Percentiles rank a stretch among this genome's conserved stretches.
Conservation (phyloP, 1,140 invertebrate species). For the Caerostris extrusa region DNA sequence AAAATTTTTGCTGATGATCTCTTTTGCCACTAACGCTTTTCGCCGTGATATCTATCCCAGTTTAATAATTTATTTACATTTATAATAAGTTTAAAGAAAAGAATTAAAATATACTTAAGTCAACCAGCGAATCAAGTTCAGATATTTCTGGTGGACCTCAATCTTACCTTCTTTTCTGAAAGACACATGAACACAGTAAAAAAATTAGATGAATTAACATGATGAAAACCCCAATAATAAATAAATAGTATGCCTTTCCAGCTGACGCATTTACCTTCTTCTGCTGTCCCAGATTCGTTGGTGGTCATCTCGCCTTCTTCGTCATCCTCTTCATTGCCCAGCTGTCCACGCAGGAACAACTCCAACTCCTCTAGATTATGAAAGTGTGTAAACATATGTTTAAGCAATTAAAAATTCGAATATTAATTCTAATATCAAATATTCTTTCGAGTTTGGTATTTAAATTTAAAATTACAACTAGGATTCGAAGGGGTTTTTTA, state of each 20-base stretch:
- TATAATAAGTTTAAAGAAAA: no score
- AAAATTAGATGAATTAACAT: background rate
- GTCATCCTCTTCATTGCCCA: constrained; percentile 92
- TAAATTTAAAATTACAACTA: no score
- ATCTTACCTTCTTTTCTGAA: background rate
- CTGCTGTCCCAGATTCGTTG: constrained; percentile 3
- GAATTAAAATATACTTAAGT: no score
- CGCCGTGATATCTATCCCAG: no score
- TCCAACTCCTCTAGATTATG: constrained; percentile 91
- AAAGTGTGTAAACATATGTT: background rate
- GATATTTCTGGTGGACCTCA: background rate
- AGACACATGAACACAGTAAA: background rate
- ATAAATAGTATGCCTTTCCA: background rate
- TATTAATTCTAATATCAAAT: no score
- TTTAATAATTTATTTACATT: no score
- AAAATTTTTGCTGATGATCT: no score
- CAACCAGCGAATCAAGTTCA: no score
- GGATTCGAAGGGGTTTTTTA: no score
- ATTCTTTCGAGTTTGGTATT: no score
- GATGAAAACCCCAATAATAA: background rate
- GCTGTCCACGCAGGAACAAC: constrained; percentile 93
- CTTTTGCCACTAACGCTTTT: no score
- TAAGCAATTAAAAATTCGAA: no score
- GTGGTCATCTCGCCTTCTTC: constrained; percentile 87
- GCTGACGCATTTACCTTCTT: constrained; percentile 43